Base-by-base conservation (phyloP, 2,888 invertebrate genomes). In the Gymnoscelis rufifasciata region DNA sequence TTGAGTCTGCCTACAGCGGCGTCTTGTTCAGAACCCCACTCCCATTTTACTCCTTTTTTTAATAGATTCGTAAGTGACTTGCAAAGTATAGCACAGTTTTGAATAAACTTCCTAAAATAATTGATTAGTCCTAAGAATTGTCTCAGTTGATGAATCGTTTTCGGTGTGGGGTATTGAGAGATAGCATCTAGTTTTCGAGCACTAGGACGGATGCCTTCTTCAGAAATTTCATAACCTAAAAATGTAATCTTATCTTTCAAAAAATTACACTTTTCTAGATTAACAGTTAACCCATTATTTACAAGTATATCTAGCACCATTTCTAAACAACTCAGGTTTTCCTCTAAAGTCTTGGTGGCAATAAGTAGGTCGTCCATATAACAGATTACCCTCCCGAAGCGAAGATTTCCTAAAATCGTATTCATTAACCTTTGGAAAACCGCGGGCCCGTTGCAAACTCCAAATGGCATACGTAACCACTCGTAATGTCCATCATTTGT, bases 61-160 rank as follows among this genome's bases (percentile, higher is more conserved):
- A 64, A 40, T 7, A 69, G 38, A 31, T 58, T 61, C 10, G 62
- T 59, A 0, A 63, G 28, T 0, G 62, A 70, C n/a, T 30, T 51
- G 0, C 58, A 59, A 4, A 68, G 19, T 1, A 51, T 6, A 0
- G 68, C 64, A 42, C 63, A 72, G 11, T 60, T 52, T 40, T 46
- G n/a, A n/a, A n/a, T n/a, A n/a, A n/a, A n/a, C n/a, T n/a, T n/a
- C n/a, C n/a, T n/a, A n/a, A n/a, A n/a, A n/a, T n/a, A n/a, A n/a
- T n/a, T n/a, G n/a, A n/a, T n/a, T n/a, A n/a, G n/a, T n/a, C 61
- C 62, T 0, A 60, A 12, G 53, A 62, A 66, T 19, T 62, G 62
- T 5, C 38, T 14, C 4, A 38, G 14, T 13, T 38, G 38, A 7
- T 38, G 38, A 6, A 29, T 59, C 30, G 0, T 51, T 33, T 50